phyloP scores from a whole-genome alignment of 2,113 vertebrate genomes.

The Dasyurus viverrinus region DNA sequence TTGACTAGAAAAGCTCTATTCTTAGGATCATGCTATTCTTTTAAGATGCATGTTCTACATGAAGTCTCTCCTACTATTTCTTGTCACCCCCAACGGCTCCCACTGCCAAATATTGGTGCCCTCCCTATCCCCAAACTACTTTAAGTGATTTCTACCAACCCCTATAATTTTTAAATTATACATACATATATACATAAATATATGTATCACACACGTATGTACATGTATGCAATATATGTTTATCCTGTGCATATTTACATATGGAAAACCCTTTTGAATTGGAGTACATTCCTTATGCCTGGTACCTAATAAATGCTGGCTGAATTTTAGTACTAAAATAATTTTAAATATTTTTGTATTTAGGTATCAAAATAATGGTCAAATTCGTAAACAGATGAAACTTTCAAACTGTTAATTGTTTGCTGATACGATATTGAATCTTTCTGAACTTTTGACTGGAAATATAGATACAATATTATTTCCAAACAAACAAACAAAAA shows the following conservation, averaged over 20 bases:
- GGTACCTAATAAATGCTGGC: neutral
- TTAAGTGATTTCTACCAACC: neutral
- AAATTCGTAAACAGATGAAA: neutral
- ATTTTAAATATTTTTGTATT: constrained; percentile 5
- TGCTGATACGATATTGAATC: neutral
- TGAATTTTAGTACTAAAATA: neutral
- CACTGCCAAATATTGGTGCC: neutral
- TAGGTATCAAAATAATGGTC: neutral
- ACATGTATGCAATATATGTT: neutral
- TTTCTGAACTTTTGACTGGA: neutral
- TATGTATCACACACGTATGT: neutral
- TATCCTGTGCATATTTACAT: neutral
- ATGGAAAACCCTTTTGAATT: neutral
- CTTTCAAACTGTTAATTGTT: constrained; percentile 16
- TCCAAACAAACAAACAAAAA: neutral
- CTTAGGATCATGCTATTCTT: neutral
- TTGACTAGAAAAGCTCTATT: neutral
- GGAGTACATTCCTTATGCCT: neutral
- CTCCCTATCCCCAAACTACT: neutral
- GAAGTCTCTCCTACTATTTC: neutral
- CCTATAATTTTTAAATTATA: too few species aligned
- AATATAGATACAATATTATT: constrained; percentile 11
- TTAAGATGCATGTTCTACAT: neutral
- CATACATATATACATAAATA: too few species aligned
- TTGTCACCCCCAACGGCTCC: neutral